phyloP scores from a whole-genome alignment of 2,113 vertebrate genomes.

The Lethenteron reissneri region DNA sequence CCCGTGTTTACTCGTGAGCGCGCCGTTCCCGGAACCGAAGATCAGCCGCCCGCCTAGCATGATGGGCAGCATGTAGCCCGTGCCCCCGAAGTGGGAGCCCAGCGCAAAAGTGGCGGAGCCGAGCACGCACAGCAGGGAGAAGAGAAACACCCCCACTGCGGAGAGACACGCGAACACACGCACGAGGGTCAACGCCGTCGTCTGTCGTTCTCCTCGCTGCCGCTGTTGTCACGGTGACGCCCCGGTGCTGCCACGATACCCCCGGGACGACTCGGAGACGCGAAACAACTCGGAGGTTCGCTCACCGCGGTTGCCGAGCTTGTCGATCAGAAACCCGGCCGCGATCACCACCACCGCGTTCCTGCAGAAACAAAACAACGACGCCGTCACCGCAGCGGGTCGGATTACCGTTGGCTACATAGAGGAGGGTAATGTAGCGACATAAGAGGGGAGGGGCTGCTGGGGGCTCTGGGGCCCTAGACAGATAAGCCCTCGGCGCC shows the following conservation, averaged over 20 bases:
- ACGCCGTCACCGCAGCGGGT: background rate
- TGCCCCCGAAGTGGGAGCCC: slow-evolving; percentile 45
- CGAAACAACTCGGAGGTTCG: slow-evolving; percentile 8
- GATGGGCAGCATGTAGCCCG: slow-evolving; percentile 30
- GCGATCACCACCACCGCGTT: slow-evolving; percentile 39
- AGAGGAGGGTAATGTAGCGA: too few relatives aligned
- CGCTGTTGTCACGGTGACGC: too few relatives aligned
- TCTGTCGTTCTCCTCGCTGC: too few relatives aligned
- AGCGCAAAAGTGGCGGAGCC: slow-evolving; percentile 38
- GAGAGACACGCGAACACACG: background rate
- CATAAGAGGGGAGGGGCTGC: too few relatives aligned
- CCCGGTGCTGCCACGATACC: too few relatives aligned
- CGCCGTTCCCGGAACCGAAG: slow-evolving; percentile 42
- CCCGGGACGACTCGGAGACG: too few relatives aligned
- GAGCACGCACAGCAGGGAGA: slow-evolving; percentile 38
- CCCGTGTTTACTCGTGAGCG: slow-evolving; percentile 30
- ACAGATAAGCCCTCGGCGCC: too few relatives aligned
- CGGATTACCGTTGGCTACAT: too few relatives aligned
- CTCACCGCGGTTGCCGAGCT: slow-evolving; percentile 42
- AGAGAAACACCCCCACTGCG: slow-evolving; percentile 37
- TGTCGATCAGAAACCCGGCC: slow-evolving; percentile 44
- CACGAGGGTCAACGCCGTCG: too few relatives aligned
- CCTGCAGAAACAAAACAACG: slow-evolving; percentile 18
- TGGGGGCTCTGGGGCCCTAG: too few relatives aligned
- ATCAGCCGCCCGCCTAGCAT: slow-evolving; percentile 43